Evolutionary conservation across 2,113 vertebrate species (phyloP).

Genomic region (Balaeniceps rex): DNA sequence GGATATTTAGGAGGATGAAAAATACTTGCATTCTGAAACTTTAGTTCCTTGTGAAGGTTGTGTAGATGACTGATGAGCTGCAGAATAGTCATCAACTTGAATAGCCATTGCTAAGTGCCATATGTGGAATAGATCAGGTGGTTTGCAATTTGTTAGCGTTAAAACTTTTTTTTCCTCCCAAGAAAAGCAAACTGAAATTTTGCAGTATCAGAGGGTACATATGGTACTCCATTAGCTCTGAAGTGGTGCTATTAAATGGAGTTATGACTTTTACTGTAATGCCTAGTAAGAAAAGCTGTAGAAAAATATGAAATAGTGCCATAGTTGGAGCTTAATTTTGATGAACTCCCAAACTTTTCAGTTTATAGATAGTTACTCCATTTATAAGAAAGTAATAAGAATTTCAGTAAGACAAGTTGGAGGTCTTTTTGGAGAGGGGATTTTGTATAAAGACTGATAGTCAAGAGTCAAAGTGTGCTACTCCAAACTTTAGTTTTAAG

Average conservation of each 20-base stretch:
- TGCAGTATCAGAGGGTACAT: neutral
- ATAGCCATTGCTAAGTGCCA: neutral
- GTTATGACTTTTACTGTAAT: neutral
- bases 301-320: neutral
- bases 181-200: neutral
- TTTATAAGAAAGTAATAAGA: neutral
- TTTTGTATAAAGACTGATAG: neutral
- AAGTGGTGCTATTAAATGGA: neutral
- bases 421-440: neutral
- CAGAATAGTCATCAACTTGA: neutral
- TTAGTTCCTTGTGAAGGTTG: neutral
- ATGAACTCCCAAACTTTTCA: neutral
- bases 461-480: neutral
- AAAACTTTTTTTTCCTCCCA: neutral
- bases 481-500: conserved; percentile 21
- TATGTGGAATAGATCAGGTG: neutral
- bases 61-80: neutral
- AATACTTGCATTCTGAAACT: neutral
- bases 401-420: neutral
- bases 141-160: neutral
- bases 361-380: neutral
- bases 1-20: neutral
- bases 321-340: neutral
- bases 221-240: neutral
- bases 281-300: neutral